These are phyloP conservation scores for Kuschelorhynchus macadamiae DNA, from an alignment of 2,888 invertebrate genomes.

Conservation along the genomic window DNA sequence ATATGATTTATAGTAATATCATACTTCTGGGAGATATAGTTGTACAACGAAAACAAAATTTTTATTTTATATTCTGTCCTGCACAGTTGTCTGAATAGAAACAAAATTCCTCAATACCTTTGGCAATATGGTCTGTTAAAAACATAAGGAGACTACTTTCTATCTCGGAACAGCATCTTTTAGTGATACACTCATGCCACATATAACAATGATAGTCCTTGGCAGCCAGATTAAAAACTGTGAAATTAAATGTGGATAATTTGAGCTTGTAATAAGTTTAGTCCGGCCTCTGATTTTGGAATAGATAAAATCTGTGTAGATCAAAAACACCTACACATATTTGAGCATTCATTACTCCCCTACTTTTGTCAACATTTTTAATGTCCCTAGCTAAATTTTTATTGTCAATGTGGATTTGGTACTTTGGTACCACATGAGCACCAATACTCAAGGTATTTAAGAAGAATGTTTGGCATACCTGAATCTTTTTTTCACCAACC, in stretches of 20 bases:
- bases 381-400: neutral
- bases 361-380: no score
- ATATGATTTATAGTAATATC: constrained; percentile 28
- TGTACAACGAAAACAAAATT: constrained; percentile 24
- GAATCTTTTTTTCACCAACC: no score
- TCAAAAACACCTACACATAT: neutral
- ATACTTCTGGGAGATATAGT: constrained; percentile 27
- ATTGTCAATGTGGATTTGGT: no score
- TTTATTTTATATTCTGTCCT: constrained; percentile 1
- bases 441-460: no score
- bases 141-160: constrained; percentile 41
- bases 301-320: neutral
- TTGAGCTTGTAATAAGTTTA: neutral
- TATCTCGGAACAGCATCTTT: constrained; percentile 46
- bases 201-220: constrained; percentile 39
- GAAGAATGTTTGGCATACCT: no score
- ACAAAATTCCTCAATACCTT: constrained; percentile 24
- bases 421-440: no score
- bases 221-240: constrained; percentile 30
- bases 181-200: constrained; percentile 46
- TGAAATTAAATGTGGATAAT: neutral
- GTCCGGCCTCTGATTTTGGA: neutral
- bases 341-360: no score
- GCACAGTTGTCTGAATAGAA: constrained; percentile 9
- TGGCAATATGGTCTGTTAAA: constrained; percentile 2